phyloP scores from a whole-genome alignment of 2,888 invertebrate species.

The Drosophila suboccidentalis region DNA sequence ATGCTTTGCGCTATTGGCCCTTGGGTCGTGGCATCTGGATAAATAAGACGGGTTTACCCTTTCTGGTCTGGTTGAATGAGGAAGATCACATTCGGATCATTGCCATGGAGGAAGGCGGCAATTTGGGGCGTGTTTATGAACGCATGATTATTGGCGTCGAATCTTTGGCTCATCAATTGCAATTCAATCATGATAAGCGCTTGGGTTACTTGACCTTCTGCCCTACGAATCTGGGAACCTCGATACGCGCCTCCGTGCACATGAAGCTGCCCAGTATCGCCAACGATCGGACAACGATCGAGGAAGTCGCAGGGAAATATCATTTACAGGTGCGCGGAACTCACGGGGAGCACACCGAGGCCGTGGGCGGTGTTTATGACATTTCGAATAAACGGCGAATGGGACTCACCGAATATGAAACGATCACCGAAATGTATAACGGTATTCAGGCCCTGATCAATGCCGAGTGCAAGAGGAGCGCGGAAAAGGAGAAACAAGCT shows the following conservation, averaged over 20 bases:
- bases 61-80: conserved; percentile 99
- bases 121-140: conserved; percentile 95
- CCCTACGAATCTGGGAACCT: conserved; percentile 99
- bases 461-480: conserved; percentile 88
- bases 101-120: conserved; percentile 99
- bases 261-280: conserved; percentile 97
- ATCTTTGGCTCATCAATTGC: conserved; percentile 95
- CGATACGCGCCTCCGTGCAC: conserved; percentile 98
- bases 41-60: conserved; percentile 94
- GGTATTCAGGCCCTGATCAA: conserved; percentile 97
- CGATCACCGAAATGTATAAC: conserved; percentile 95
- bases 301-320: conserved; percentile 94
- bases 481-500: background rate
- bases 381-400: conserved; percentile 98
- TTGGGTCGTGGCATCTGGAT: conserved; percentile 98
- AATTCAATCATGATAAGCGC: conserved; percentile 96
- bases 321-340: conserved; percentile 96
- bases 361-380: conserved; percentile 97
- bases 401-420: conserved; percentile 97
- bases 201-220: conserved; percentile 99
- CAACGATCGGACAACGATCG: conserved; percentile 93
- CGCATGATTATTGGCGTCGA: conserved; percentile 95
- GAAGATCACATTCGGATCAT: conserved; percentile 99
- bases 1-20: conserved; percentile 98
- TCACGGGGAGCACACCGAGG: conserved; percentile 97